phyloP scores from a whole-genome alignment of 2,888 invertebrate genomes.

The Caenorhabditis doughertyi region DNA sequence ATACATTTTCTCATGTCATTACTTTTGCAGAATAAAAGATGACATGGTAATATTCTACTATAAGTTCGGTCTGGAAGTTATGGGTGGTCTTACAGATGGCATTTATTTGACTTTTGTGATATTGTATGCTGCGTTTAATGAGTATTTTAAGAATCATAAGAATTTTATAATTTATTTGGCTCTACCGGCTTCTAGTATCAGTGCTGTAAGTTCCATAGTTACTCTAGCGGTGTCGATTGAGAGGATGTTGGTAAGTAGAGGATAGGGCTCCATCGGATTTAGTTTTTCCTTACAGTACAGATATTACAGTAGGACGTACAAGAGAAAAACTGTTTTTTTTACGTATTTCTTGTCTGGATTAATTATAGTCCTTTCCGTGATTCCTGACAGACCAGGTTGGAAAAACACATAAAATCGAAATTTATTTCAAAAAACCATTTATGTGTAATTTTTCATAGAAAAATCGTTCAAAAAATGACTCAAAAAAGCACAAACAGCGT shows the following conservation, averaged over 20 bases:
- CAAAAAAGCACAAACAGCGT: too few species aligned
- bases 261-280: too few species aligned
- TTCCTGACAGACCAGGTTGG: too few species aligned
- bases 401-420: too few species aligned
- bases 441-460: too few species aligned
- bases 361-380: too few species aligned
- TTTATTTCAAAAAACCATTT: too few species aligned
- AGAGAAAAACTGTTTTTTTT: too few species aligned
- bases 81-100: background rate
- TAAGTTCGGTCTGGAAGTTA: background rate
- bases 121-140: background rate
- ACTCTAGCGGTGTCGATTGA: conserved; percentile 10
- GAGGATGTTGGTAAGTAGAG: conserved; percentile 15
- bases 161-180: conserved; percentile 13
- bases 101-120: background rate
- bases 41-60: background rate
- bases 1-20: background rate
- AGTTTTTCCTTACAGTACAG: too few species aligned
- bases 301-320: too few species aligned
- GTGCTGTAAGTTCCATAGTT: conserved; percentile 9
- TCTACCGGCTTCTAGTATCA: background rate
- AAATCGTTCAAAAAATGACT: too few species aligned
- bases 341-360: too few species aligned
- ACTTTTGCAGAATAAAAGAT: conserved; percentile 1
- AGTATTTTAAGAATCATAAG: background rate